phyloP scores from a whole-genome alignment of 2,888 invertebrate species.

The Odontomyia ornata region DNA sequence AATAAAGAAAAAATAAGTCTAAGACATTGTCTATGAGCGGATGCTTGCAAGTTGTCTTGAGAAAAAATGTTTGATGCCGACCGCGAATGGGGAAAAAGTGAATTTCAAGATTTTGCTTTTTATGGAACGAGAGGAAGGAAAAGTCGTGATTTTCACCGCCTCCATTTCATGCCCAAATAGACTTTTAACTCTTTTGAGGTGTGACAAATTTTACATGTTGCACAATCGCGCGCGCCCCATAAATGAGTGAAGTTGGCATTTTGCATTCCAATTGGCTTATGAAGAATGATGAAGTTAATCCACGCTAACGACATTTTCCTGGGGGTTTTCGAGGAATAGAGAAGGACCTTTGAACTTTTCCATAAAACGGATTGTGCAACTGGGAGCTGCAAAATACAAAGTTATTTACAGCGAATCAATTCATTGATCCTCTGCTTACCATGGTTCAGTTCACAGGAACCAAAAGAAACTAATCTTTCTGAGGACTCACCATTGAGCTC shows the following conservation, averaged over 20 bases:
- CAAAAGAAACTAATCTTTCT: not conserved
- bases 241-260: too few relatives aligned
- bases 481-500: not conserved
- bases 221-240: conserved; percentile 26
- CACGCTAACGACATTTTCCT: too few relatives aligned
- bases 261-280: too few relatives aligned
- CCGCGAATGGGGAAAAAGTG: conserved; percentile 7
- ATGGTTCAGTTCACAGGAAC: not conserved
- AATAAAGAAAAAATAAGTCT: conserved; percentile 7
- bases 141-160: conserved; percentile 48
- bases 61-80: conserved; percentile 10
- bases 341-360: too few relatives aligned
- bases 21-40: not conserved
- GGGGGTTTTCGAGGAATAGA: too few relatives aligned
- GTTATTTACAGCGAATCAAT: too few relatives aligned
- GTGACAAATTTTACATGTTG: conserved; percentile 47
- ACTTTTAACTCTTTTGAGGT: conserved; percentile 41
- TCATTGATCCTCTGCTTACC: too few relatives aligned
- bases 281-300: too few relatives aligned
- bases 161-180: conserved; percentile 41
- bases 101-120: conserved; percentile 8
- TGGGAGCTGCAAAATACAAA: too few relatives aligned
- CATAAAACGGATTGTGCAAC: too few relatives aligned
- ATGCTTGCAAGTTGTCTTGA: too few relatives aligned
- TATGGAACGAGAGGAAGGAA: conserved; percentile 29